Evolutionary conservation across 2,888 invertebrate genomes (phyloP).

Genomic region (Ernsta delagoae): DNA sequence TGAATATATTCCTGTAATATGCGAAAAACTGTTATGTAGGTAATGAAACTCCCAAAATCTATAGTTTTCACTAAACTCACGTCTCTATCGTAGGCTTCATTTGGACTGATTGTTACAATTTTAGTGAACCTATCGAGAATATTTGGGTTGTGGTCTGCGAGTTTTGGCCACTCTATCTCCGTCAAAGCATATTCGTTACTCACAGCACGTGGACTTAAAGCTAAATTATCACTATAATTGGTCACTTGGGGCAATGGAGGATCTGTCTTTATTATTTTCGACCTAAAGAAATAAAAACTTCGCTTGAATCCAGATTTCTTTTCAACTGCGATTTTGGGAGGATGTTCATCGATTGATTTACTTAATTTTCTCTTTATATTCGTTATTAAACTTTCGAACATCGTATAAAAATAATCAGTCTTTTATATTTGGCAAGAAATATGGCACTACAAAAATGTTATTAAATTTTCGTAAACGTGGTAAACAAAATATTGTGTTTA

Average conservation of each 20-base stretch:
- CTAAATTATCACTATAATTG: constrained; percentile 68
- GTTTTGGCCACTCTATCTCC: constrained; percentile 83
- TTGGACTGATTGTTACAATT: constrained; percentile 66
- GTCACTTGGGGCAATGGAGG: constrained; percentile 49
- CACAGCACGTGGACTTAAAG: constrained; percentile 84
- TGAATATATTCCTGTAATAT: neutral
- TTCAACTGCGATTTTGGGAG: constrained; percentile 51
- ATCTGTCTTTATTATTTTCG: constrained; percentile 63
- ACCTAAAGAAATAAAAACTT: constrained; percentile 66
- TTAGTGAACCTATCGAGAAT: constrained; percentile 79
- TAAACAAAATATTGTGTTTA: constrained; percentile 44
- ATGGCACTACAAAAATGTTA: constrained; percentile 49
- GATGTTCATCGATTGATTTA: constrained; percentile 63
- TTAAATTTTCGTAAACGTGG: constrained; percentile 40
- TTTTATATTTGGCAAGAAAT: constrained; percentile 57
- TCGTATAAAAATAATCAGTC: constrained; percentile 78
- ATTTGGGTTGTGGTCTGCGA: constrained; percentile 77
- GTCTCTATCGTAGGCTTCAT: constrained; percentile 55
- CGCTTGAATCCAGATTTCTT: constrained; percentile 67
- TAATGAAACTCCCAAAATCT: neutral
- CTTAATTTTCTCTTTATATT: constrained; percentile 75
- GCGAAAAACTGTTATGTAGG: too few species aligned
- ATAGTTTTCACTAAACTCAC: constrained; percentile 48
- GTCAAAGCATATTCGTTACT: constrained; percentile 75
- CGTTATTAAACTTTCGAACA: constrained; percentile 75